phyloP scores from a whole-genome alignment of 2,797 vertebrate species.

The Nyctibius grandis region DNA sequence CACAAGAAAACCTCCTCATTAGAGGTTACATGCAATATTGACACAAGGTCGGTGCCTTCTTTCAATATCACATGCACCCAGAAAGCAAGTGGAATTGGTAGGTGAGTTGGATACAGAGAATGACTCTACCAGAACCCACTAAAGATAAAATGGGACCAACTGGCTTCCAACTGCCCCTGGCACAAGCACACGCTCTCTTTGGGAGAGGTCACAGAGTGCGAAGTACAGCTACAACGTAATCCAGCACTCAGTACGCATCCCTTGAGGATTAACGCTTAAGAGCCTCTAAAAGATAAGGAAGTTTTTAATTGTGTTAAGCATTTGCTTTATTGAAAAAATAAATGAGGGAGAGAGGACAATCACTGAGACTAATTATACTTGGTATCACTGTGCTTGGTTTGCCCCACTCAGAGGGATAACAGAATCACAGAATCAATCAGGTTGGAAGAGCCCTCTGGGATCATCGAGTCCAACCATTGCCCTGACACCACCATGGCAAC shows the following conservation, averaged over 20 bases:
- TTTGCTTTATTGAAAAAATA: neutral
- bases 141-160: neutral
- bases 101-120: neutral
- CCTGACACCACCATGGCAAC: no score
- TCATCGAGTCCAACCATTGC: no score
- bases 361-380: neutral
- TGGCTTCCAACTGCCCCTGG: neutral
- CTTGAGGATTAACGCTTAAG: neutral
- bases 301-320: neutral
- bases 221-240: neutral
- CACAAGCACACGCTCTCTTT: neutral
- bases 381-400: neutral
- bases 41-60: fast-evolving
- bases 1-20: neutral
- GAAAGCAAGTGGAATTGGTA: neutral
- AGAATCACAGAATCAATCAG: no score
- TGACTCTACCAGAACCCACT: neutral
- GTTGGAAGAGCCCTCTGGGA: no score
- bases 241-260: fast-evolving
- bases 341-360: neutral
- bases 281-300: neutral
- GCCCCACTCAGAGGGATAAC: neutral
- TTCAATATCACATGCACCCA: neutral
- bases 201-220: neutral
- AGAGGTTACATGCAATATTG: neutral